A percentile compares a stretch with the other conserved stretches of the same genome.
phyloP scores from a whole-genome alignment of 2,888 invertebrate genomes.

The Hirtodrosophila duncani region DNA sequence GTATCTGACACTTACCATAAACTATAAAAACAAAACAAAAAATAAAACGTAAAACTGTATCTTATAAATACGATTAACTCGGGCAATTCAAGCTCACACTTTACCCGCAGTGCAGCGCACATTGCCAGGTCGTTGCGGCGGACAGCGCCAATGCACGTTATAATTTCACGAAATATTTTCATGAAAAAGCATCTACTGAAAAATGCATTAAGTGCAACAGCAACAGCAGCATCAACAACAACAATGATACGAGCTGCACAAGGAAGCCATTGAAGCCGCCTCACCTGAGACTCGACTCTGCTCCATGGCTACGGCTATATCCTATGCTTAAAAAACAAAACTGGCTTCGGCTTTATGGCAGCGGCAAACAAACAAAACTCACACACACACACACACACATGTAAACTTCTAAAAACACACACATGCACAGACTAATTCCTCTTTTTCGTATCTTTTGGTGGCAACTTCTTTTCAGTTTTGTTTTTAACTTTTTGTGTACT shows the following conservation, averaged over 20 bases:
- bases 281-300: slow-evolving; percentile 23
- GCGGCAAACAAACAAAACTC: slow-evolving; percentile 64
- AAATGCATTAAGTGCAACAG: slow-evolving; percentile 75
- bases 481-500: no score
- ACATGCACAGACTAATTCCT: slow-evolving; percentile 23
- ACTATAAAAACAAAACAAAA: slow-evolving; percentile 16
- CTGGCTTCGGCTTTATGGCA: slow-evolving; percentile 68
- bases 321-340: slow-evolving; percentile 58
- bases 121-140: slow-evolving; percentile 31
- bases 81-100: slow-evolving; percentile 48
- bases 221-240: slow-evolving; percentile 38
- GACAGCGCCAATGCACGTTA: slow-evolving; percentile 53
- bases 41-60: slow-evolving; percentile 42
- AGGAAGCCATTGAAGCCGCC: slow-evolving; percentile 39
- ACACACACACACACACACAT: slow-evolving; percentile 26
- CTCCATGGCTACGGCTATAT: slow-evolving; percentile 14
- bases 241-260: slow-evolving; percentile 13
- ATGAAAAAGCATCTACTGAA: slow-evolving; percentile 70
- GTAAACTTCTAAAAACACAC: slow-evolving; percentile 6
- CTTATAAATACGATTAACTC: slow-evolving; percentile 70
- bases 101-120: slow-evolving; percentile 38
- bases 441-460: slow-evolving; percentile 33
- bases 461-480: slow-evolving; percentile 40
- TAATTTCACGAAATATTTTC: slow-evolving; percentile 70
- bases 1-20: slow-evolving; percentile 41